A percentile compares a stretch with the other conserved stretches of the same genome.
These are phyloP conservation scores for Engystomops pustulosus DNA, from an alignment of 2,113 vertebrate species.

Conservation along the genomic window DNA sequence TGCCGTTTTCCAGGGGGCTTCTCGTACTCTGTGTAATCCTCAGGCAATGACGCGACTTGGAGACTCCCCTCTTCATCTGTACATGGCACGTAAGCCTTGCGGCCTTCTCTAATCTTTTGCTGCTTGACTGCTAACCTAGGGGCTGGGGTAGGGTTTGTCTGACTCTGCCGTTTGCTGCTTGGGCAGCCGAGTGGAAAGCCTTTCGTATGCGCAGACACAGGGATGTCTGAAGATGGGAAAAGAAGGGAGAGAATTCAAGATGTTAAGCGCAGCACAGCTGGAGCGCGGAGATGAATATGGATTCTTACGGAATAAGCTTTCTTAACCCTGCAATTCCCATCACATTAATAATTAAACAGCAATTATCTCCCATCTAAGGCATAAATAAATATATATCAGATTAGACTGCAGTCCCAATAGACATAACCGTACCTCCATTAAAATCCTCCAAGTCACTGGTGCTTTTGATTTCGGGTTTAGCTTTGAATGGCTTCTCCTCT, in stretches of 20 bases:
- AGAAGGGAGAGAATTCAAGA: constrained; percentile 66
- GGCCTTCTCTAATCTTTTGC: constrained; percentile 86
- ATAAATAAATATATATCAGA: constrained; percentile 64
- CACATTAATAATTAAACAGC: constrained; percentile 73
- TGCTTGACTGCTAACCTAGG: constrained; percentile 85
- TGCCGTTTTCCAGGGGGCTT: constrained; percentile 98
- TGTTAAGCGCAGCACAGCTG: constrained; percentile 73
- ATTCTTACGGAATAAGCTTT: constrained; percentile 36
- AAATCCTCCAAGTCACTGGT: constrained; percentile 90
- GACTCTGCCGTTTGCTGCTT: constrained; percentile 80
- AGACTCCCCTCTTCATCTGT: constrained; percentile 81
- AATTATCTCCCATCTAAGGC: constrained; percentile 69
- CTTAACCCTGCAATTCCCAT: constrained; percentile 64
- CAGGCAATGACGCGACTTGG: constrained; percentile 79
- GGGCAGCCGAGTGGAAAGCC: constrained; percentile 78
- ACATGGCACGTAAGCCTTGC: constrained; percentile 80
- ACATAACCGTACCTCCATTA: constrained; percentile 79
- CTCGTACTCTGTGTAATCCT: constrained; percentile 89
- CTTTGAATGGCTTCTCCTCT: constrained; percentile 82
- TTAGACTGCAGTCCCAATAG: background rate
- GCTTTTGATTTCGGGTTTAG: constrained; percentile 87
- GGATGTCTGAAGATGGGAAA: constrained; percentile 71
- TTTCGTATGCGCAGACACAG: constrained; percentile 76
- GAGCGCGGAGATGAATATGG: constrained; percentile 44
- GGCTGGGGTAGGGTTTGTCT: constrained; percentile 79